Conservation (phyloP, 2,797 vertebrate species). For the Rhincodon typus region DNA sequence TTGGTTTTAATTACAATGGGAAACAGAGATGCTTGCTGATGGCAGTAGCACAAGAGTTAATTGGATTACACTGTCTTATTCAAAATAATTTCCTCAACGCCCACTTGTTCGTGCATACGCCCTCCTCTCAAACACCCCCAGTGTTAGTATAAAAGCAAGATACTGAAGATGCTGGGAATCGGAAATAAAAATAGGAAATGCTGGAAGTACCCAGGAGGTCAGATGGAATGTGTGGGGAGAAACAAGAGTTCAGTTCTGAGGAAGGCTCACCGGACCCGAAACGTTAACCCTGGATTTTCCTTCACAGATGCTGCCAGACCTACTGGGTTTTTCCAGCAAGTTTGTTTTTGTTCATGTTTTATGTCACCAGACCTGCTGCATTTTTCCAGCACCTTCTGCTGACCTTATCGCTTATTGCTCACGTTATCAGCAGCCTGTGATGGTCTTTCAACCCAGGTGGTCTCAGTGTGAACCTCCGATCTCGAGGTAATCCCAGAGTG, state of each 20-base stretch:
- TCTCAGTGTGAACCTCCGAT: too few relatives aligned
- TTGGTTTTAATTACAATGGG: not conserved
- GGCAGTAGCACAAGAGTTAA: not conserved
- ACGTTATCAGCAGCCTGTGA: too few relatives aligned
- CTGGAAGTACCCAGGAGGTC: not conserved
- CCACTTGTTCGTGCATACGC: not conserved
- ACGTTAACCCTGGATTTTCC: too few relatives aligned
- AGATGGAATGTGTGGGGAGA: not conserved
- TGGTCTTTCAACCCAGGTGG: too few relatives aligned
- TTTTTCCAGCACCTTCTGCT: not conserved
- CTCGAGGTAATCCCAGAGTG: too few relatives aligned
- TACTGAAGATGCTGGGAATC: not conserved
- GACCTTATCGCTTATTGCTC: too few relatives aligned
- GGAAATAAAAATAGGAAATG: not conserved
- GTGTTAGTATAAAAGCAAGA: not conserved
- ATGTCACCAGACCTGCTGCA: not conserved
- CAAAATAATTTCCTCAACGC: not conserved
- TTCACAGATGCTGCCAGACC: too few relatives aligned
- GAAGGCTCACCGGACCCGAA: too few relatives aligned
- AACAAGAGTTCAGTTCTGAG: not conserved
- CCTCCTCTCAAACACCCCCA: not conserved
- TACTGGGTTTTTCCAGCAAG: not conserved
- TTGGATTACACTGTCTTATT: not conserved
- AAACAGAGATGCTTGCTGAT: not conserved
- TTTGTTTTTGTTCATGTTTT: not conserved